These are phyloP conservation scores for Rousettus leschenaultii DNA, from an alignment of 2,113 vertebrate species.

Conservation along the genomic window DNA sequence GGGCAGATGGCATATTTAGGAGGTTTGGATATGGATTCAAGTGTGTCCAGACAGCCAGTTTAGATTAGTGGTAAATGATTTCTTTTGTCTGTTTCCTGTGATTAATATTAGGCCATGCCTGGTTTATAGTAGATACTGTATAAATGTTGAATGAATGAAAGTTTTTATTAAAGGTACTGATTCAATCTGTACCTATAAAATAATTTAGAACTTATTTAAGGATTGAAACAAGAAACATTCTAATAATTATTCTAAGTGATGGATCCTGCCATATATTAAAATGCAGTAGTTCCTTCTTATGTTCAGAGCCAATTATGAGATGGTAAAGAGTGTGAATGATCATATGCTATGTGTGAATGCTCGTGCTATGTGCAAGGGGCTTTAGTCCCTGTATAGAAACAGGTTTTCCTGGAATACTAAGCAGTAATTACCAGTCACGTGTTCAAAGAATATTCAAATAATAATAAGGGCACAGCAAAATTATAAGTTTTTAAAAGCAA, in stretches of 20 bases:
- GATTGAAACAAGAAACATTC: not conserved
- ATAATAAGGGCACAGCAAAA: not conserved
- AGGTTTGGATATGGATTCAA: not conserved
- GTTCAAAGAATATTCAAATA: not conserved
- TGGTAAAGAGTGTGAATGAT: not conserved
- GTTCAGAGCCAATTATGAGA: not conserved
- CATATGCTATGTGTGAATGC: not conserved
- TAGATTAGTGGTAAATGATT: not conserved
- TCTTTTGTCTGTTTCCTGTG: conserved; percentile 7
- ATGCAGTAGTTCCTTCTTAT: not conserved
- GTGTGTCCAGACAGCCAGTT: not conserved
- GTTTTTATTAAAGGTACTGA: not conserved
- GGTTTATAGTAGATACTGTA: not conserved
- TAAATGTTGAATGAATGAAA: conserved; percentile 14
- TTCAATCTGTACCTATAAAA: not conserved
- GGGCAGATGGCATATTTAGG: conserved; percentile 18
- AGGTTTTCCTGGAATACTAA: not conserved
- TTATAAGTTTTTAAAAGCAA: not conserved
- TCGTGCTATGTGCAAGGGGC: not conserved
- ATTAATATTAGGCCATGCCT: not conserved
- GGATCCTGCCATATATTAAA: not conserved
- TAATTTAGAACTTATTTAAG: not conserved
- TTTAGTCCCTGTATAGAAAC: not conserved
- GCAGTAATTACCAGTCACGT: not conserved
- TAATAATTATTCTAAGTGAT: not conserved